Conservation (phyloP, 2,888 invertebrate species). For the Acronicta psi region DNA sequence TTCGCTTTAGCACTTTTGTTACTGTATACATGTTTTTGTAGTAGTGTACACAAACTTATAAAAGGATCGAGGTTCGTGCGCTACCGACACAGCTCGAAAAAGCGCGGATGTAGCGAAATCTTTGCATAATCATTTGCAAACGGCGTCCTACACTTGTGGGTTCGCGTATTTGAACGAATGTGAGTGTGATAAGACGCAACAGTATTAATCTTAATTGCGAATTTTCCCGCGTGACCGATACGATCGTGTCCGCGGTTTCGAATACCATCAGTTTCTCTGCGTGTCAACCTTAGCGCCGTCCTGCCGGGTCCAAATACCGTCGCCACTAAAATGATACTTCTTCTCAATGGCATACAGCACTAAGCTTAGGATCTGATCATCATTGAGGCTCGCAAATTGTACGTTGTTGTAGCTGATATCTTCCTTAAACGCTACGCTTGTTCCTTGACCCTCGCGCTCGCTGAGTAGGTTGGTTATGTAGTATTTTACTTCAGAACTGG, state of each 20-base stretch:
- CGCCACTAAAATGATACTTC: slow-evolving; percentile 92
- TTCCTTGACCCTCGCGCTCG: slow-evolving; percentile 43
- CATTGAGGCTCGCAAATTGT: slow-evolving; percentile 71
- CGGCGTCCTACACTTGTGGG: too few relatives aligned
- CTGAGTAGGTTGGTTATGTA: slow-evolving; percentile 67
- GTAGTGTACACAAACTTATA: too few relatives aligned
- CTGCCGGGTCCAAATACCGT: slow-evolving; percentile 90
- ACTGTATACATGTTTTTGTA: too few relatives aligned
- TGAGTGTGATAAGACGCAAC: background rate
- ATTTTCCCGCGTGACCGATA: background rate
- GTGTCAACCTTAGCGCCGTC: slow-evolving; percentile 64
- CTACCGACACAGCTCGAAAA: too few relatives aligned
- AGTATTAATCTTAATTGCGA: background rate
- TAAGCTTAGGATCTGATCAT: slow-evolving; percentile 89
- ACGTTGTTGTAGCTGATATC: slow-evolving; percentile 67
- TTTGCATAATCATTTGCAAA: too few relatives aligned
- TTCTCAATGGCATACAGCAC: slow-evolving; percentile 92
- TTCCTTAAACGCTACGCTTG: slow-evolving; percentile 34
- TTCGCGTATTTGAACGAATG: too few relatives aligned
- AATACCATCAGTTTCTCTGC: slow-evolving; percentile 33
- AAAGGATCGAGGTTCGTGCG: too few relatives aligned
- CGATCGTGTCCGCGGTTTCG: background rate
- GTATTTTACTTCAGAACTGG: slow-evolving; percentile 72
- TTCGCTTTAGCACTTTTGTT: too few relatives aligned
- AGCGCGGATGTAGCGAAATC: too few relatives aligned